Evolutionary conservation across 2,888 invertebrate genomes (phyloP), one percentile per base, ranked within the genome.

Genomic region (Helleia helle): DNA sequence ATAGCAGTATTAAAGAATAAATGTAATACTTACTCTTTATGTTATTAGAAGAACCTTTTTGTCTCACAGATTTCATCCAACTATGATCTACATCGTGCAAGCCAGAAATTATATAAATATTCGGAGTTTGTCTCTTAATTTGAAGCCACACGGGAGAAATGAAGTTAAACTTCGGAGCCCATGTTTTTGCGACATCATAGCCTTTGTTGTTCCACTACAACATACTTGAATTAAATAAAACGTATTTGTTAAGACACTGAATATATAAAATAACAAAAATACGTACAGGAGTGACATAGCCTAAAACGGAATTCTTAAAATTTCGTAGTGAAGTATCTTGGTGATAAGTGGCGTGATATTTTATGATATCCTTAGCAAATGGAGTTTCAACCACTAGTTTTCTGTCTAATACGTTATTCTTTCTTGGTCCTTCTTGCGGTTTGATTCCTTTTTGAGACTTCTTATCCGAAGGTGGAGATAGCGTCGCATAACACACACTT

Each of bases 101-200:
- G 0, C 93, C 92, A 1, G 88, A 87, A 38, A 94, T 71, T 37
- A 89, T 87, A 62, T 92, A 93, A 12, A 86, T 87, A 42, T 87
- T 85, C 1, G 81, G 73, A 9, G 86, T 87, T 43, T 89, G 89
- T 26, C 91, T 81, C 44, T 89, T 88, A 8, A 97, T 79, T 77
- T 97, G 95, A 18, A 98, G 87, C 98, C 98, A 99, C 0, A 97
- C 97, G 0, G 98, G 98, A 0, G 97, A 95, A 14, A 98, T 89
- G 58, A 93, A 92, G 38, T 93, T 91, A 56, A 98, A 94, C 72
- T 98, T 98, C 29, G 91, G 88, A 6, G 90, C 92, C 86, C 97
- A 97, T 41, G 87, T 89, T 75, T 96, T 96, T 0, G 97, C 95
- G 36, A 97, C 88, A 71, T 96, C 94, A 73, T 97, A 96, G 0